Evolutionary conservation across 2,888 invertebrate species (phyloP).

Genomic region (Trypoxylon attenuatum): DNA sequence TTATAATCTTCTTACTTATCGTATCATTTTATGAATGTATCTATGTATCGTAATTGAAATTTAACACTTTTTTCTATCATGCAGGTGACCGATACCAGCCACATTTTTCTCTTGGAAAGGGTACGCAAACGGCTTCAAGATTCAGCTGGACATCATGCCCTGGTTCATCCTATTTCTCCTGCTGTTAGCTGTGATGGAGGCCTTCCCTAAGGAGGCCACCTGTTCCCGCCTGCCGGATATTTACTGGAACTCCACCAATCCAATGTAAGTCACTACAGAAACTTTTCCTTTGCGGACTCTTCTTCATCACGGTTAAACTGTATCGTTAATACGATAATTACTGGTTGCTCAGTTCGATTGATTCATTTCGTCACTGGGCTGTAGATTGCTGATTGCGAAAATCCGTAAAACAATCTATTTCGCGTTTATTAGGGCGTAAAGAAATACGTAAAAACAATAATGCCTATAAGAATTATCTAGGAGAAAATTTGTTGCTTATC

Average conservation of each 20-base stretch:
- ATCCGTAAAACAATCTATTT: too few relatives aligned
- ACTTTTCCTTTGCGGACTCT: slow-evolving; percentile 3
- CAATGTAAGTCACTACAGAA: slow-evolving; percentile 75
- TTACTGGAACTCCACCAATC: slow-evolving; percentile 78
- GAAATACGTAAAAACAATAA: too few relatives aligned
- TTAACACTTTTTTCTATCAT: slow-evolving; percentile 1
- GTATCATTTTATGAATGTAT: not conserved
- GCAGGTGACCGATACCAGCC: slow-evolving; percentile 60
- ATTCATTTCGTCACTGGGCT: too few relatives aligned
- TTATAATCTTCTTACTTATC: not conserved
- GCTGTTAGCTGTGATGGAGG: slow-evolving; percentile 76
- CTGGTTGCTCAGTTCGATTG: too few relatives aligned
- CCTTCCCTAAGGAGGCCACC: slow-evolving; percentile 76
- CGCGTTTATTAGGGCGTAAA: too few relatives aligned
- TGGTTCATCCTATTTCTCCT: slow-evolving; percentile 76
- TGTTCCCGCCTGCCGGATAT: slow-evolving; percentile 76
- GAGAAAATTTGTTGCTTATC: too few relatives aligned
- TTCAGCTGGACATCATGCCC: slow-evolving; percentile 75
- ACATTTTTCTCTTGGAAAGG: slow-evolving; percentile 60
- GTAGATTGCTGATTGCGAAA: too few relatives aligned
- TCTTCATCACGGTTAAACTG: too few relatives aligned
- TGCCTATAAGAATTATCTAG: too few relatives aligned
- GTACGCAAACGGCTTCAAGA: slow-evolving; percentile 71
- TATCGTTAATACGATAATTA: too few relatives aligned
- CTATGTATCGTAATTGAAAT: not conserved